Evolutionary conservation across 1,140 invertebrate genomes (phyloP).

Genomic region (Teleopsis dalmanni): DNA sequence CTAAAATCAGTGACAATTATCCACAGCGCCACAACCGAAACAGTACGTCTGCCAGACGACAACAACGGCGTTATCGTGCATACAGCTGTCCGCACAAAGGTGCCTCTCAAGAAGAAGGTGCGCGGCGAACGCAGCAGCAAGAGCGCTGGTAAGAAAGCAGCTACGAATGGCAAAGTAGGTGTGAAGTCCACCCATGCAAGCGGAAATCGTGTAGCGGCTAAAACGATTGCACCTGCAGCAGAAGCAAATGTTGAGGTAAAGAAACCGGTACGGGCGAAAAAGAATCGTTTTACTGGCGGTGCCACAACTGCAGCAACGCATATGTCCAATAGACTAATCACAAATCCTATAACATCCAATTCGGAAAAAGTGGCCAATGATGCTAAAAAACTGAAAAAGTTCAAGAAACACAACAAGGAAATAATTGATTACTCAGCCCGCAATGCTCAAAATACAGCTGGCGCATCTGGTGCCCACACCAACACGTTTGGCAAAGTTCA

Average conservation of each 20-base stretch:
- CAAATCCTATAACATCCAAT: not conserved
- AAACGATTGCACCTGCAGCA: not conserved
- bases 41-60: slow-evolving; percentile 67
- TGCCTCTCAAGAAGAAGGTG: slow-evolving; percentile 68
- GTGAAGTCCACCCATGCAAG: not conserved
- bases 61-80: slow-evolving; percentile 65
- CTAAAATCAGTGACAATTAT: slow-evolving; percentile 77
- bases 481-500: slow-evolving; percentile 76
- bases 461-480: slow-evolving; percentile 48
- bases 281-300: slow-evolving; percentile 19
- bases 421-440: slow-evolving; percentile 62
- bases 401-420: slow-evolving; percentile 55
- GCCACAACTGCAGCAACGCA: slow-evolving; percentile 5
- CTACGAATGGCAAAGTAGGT: slow-evolving; percentile 5
- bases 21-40: slow-evolving; percentile 76
- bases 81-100: slow-evolving; percentile 62
- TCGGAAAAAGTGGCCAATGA: slow-evolving; percentile 33
- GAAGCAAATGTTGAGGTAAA: slow-evolving; percentile 16
- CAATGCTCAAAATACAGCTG: slow-evolving; percentile 40
- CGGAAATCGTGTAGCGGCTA: not conserved
- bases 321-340: not conserved
- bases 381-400: slow-evolving; percentile 44
- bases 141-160: slow-evolving; percentile 5
- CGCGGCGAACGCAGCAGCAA: slow-evolving; percentile 51
- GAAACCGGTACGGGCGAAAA: slow-evolving; percentile 26